Conservation (phyloP, 2,797 vertebrate genomes). For the Pitangus sulphuratus region DNA sequence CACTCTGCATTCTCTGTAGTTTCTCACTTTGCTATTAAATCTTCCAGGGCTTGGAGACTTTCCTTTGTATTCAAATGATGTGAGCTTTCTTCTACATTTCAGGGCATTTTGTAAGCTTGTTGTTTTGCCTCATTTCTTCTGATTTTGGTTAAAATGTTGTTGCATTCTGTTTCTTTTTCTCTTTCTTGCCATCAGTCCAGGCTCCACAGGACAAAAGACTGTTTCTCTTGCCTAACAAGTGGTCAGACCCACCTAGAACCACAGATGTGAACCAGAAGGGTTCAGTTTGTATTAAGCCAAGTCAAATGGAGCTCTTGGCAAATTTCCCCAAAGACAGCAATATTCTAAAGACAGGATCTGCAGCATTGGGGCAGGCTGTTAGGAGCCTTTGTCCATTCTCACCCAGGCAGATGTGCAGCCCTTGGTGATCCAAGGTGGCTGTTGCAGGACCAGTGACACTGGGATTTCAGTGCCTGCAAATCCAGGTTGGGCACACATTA, state of each 20-base stretch:
- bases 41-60: not conserved
- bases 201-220: not conserved
- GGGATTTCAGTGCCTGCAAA: not conserved
- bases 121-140: not conserved
- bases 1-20: not conserved
- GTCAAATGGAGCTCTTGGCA: not conserved
- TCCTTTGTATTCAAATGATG: not conserved
- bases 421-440: not conserved
- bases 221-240: not conserved
- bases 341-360: not conserved
- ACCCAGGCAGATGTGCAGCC: no score
- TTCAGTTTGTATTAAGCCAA: not conserved
- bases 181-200: not conserved
- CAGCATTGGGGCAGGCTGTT: fast-evolving
- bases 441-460: not conserved
- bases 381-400: not conserved
- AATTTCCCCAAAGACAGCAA: not conserved
- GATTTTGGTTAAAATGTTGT: not conserved
- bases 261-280: not conserved
- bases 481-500: not conserved
- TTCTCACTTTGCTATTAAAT: not conserved
- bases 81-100: not conserved
- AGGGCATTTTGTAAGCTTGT: not conserved
- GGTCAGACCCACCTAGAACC: not conserved
- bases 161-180: not conserved